Evolutionary conservation across 2,888 invertebrate species (phyloP), one percentile per base, ranked within the genome.

Genomic region (Synergus japonicus): DNA sequence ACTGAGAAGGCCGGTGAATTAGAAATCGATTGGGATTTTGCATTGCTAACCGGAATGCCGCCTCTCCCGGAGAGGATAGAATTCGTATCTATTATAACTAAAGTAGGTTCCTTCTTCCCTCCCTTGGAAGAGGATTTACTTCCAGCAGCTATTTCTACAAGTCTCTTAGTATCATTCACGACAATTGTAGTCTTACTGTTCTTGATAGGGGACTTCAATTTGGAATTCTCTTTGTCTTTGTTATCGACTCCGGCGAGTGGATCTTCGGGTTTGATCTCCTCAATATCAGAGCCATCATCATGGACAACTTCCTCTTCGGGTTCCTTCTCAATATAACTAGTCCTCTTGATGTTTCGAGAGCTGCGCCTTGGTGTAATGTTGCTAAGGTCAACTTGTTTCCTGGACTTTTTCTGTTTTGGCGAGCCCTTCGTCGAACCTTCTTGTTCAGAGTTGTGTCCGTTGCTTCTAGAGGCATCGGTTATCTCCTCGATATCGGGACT

Each of bases 61-160:
- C 94, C 94, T 85, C 95, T 94, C 29, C 94, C 95, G 79, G 95
- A 94, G 79, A 95, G 91, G 88, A 95, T 94, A 18, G 96, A 94
- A 92, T 96, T 96, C 13, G 96, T 96, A 88, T 97, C 96, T 84
- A 97, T 96, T 76, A 97, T 96, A 49, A 96, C 96, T 84, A 96
- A 93, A 9, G 96, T 96, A 0, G 96, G 95, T 90, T 97, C 95
- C 87, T 96, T 95, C 89, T 96, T 95, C 76, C 93, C 93, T 76
- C 93, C 92, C 67, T 92, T 92, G 7, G 91, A 90, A 2, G 88
- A 90, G 1, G 88, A 88, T 85, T 93, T 93, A 63, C 94, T 93
- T 87, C 95, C 95, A 15, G 95, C 94, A 12, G 96, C 95, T 86
- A 96, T 95, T 90, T 96, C 95, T 2, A 95, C 95, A 83, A 96